A percentile compares a stretch with the other conserved stretches of the same genome.
Conservation (phyloP, 2,113 vertebrate genomes). For the Corythoichthys haematopterus region DNA sequence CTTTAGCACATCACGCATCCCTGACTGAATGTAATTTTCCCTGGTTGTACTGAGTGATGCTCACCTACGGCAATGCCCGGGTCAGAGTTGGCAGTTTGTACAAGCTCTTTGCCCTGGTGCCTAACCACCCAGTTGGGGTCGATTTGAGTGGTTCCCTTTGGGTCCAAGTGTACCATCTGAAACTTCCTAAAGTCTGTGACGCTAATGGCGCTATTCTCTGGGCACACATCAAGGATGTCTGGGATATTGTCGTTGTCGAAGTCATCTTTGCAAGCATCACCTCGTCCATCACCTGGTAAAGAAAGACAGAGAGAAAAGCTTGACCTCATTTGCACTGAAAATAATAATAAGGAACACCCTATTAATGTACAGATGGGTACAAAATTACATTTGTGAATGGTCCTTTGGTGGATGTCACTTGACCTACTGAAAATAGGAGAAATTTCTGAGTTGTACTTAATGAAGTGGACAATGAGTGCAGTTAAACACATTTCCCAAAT, state of each 20-base stretch:
- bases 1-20: not conserved
- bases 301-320: conserved; percentile 8
- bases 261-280: conserved; percentile 93
- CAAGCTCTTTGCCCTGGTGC: conserved; percentile 94
- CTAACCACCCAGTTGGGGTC: conserved; percentile 98
- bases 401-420: not conserved
- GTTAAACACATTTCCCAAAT: conserved; percentile 35
- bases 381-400: not conserved
- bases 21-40: not conserved
- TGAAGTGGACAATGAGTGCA: conserved; percentile 6
- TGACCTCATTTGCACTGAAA: conserved; percentile 23
- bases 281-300: conserved; percentile 85
- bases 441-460: not conserved
- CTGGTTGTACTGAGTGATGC: conserved; percentile 29
- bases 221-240: conserved; percentile 90
- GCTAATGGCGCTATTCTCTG: conserved; percentile 90
- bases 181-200: conserved; percentile 96
- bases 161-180: conserved; percentile 97
- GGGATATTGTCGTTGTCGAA: conserved; percentile 94
- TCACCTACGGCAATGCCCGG: conserved; percentile 96
- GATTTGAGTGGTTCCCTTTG: conserved; percentile 96
- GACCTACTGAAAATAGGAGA: not conserved
- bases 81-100: conserved; percentile 97
- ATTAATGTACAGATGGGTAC: not conserved
- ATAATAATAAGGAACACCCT: not conserved